Percentiles rank a stretch among this genome's conserved stretches.
phyloP scores from a whole-genome alignment of 2,888 invertebrate genomes.

The Melinaea menophilus region DNA sequence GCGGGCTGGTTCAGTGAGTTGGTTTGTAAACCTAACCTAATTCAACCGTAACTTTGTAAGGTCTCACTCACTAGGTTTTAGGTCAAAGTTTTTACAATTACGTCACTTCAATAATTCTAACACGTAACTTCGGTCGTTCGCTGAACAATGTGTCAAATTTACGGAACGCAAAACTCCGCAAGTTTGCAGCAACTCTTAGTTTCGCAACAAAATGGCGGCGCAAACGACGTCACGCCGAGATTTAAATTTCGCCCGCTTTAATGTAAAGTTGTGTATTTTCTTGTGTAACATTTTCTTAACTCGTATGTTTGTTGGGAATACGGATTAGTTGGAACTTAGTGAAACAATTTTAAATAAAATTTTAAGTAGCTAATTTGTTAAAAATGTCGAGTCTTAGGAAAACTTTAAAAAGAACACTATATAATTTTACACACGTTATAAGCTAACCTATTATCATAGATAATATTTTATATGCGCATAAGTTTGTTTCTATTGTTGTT shows the following conservation, averaged over 20 bases:
- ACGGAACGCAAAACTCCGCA: conserved; percentile 6
- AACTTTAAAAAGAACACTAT: no score
- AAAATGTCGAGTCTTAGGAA: no score
- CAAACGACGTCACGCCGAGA: conserved; percentile 4
- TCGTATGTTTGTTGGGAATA: conserved; percentile 3
- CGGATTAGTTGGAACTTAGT: not conserved
- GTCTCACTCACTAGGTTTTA: not conserved
- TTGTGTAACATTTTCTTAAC: conserved; percentile 6
- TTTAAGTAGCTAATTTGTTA: not conserved
- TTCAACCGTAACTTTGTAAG: conserved; percentile 6
- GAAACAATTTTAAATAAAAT: not conserved
- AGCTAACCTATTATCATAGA: no score
- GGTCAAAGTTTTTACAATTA: conserved; percentile 8
- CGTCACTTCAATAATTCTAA: conserved; percentile 8
- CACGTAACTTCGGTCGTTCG: conserved; percentile 6
- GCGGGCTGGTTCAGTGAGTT: not conserved
- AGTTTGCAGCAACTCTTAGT: conserved; percentile 7
- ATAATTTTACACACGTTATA: no score
- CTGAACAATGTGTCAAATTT: conserved; percentile 8
- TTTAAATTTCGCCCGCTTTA: conserved; percentile 4
- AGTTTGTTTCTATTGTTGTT: no score
- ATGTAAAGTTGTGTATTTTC: conserved; percentile 5
- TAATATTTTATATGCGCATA: no score
- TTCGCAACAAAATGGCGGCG: conserved; percentile 7
- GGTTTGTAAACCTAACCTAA: conserved; percentile 1